Evolutionary conservation across 2,113 vertebrate genomes (phyloP).

Genomic region (Epinephelus cyanopodus): DNA sequence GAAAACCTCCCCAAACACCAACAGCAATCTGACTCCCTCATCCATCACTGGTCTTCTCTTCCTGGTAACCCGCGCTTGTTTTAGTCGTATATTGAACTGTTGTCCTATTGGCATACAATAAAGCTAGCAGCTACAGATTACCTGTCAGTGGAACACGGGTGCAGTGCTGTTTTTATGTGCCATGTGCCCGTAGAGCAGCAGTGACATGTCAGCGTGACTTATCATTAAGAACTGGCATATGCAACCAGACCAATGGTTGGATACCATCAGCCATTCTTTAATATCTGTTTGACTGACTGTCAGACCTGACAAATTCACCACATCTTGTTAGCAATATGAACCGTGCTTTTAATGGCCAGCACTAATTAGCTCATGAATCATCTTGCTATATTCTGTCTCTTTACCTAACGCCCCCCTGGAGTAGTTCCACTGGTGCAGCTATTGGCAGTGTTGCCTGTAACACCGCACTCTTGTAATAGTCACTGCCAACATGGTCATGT

Average conservation of each 20-base stretch:
- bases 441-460: constrained; percentile 15
- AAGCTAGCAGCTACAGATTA: no score
- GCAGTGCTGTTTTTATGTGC: background rate
- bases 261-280: background rate
- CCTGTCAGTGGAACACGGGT: background rate
- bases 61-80: background rate
- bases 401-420: constrained; percentile 14
- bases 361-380: constrained; percentile 51
- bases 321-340: constrained; percentile 6
- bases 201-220: background rate
- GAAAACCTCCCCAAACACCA: no score
- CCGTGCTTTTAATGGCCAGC: constrained; percentile 13
- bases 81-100: background rate
- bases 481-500: constrained; percentile 3
- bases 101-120: background rate
- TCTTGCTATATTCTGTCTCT: constrained; percentile 17
- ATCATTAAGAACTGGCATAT: background rate
- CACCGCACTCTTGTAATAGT: constrained; percentile 14
- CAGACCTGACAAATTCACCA: background rate
- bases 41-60: no score
- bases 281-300: background rate
- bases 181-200: background rate
- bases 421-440: constrained; percentile 13
- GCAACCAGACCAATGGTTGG: background rate
- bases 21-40: no score